Evolutionary conservation across 2,888 invertebrate genomes (phyloP).

Genomic region (Rhopalosiphum nymphaeae): DNA sequence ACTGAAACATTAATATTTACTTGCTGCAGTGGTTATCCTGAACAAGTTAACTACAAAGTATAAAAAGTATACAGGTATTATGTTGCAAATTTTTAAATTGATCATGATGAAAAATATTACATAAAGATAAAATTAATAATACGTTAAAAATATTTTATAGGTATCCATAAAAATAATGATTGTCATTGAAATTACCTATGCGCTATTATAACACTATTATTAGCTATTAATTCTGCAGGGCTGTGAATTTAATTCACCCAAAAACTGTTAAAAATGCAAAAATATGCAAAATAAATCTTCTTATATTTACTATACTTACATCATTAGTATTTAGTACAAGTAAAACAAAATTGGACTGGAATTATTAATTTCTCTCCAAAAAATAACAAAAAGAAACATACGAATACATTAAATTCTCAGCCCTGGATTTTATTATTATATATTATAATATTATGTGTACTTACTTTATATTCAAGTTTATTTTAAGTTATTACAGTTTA

Average conservation of each 20-base stretch:
- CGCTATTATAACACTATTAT: background rate
- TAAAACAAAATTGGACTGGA: background rate
- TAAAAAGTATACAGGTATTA: background rate
- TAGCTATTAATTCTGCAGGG: background rate
- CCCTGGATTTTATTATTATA: background rate
- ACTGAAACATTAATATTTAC: background rate
- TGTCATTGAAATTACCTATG: conserved; percentile 1
- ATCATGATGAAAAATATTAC: background rate
- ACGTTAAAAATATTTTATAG: background rate
- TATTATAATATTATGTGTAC: background rate
- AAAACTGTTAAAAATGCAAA: background rate
- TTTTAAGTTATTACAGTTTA: background rate
- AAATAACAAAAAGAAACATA: background rate
- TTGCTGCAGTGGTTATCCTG: background rate
- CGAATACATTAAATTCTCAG: background rate
- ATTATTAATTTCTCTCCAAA: background rate
- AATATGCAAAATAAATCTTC: background rate
- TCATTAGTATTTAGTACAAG: background rate
- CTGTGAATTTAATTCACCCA: background rate
- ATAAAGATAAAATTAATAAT: conserved; percentile 19
- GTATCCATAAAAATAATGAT: background rate
- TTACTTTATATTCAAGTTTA: background rate
- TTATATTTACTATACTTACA: background rate
- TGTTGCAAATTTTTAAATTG: background rate
- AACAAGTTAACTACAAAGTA: background rate